Conservation (phyloP, 2,113 vertebrate genomes). For the Hippocampus comes region DNA sequence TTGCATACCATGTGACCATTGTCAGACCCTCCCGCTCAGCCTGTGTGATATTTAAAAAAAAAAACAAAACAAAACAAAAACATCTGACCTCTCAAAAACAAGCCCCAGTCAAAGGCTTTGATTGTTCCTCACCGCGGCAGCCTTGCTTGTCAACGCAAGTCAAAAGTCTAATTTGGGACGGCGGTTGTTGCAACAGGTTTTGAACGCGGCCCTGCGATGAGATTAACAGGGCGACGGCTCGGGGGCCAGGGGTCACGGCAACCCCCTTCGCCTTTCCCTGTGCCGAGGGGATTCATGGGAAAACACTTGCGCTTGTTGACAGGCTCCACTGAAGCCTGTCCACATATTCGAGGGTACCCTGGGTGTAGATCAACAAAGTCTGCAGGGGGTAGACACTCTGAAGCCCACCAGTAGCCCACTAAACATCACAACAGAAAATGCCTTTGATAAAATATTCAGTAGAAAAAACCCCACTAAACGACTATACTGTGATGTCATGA, state of each 20-base stretch:
- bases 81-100: conserved; percentile 44
- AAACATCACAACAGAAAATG: background rate
- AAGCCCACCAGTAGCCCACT: background rate
- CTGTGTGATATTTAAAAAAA: conserved; percentile 18
- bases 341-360: conserved; percentile 22
- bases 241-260: conserved; percentile 49
- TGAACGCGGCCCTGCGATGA: conserved; percentile 43
- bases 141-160: conserved; percentile 42
- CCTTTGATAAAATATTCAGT: too few species aligned
- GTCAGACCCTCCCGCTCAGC: conserved; percentile 42
- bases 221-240: conserved; percentile 50
- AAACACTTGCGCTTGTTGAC: conserved; percentile 51
- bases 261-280: conserved; percentile 21
- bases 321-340: conserved; percentile 34
- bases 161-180: conserved; percentile 65
- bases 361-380: conserved; percentile 49
- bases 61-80: background rate
- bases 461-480: too few species aligned
- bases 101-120: conserved; percentile 49
- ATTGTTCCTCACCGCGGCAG: conserved; percentile 41
- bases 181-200: conserved; percentile 59
- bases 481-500: too few species aligned
- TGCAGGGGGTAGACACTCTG: background rate
- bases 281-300: conserved; percentile 55
- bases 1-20: conserved; percentile 46